A percentile compares a stretch with the other conserved stretches of the same genome.
Evolutionary conservation across 1,140 invertebrate genomes (phyloP).

Genomic region (Neodiprion pinetum): DNA sequence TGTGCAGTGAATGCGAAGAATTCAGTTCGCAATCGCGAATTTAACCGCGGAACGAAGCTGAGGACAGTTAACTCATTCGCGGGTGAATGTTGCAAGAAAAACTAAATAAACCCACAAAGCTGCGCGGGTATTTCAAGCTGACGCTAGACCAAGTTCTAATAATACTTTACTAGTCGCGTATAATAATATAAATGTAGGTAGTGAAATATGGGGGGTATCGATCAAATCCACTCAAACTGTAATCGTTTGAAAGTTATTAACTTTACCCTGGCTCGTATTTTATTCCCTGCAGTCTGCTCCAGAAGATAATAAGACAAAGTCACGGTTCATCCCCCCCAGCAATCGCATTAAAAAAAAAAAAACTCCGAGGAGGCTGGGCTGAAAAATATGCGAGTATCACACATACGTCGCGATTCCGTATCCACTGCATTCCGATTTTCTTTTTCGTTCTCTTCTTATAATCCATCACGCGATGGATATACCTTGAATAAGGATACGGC

Average conservation of each 20-base stretch:
- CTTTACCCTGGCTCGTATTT: background rate
- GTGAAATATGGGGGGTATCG: background rate
- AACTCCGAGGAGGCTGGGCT: background rate
- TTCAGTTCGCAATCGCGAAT: background rate
- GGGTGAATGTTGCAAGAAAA: background rate
- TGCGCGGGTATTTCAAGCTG: constrained; percentile 1
- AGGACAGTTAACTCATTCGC: constrained; percentile 1
- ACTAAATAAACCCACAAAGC: background rate
- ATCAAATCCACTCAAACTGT: background rate
- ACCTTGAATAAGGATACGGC: too few relatives aligned
- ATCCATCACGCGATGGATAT: too few relatives aligned
- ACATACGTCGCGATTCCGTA: too few relatives aligned
- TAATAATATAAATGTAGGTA: background rate
- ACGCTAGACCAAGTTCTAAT: background rate
- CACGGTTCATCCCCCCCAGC: background rate
- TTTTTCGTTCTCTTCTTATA: too few relatives aligned
- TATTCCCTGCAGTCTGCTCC: background rate
- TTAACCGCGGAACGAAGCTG: background rate
- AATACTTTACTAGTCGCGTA: background rate
- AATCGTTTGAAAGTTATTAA: background rate
- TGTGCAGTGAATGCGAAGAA: background rate
- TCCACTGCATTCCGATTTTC: too few relatives aligned
- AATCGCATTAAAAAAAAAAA: background rate
- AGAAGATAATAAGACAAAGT: background rate
- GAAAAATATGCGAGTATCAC: too few relatives aligned